phyloP scores from a whole-genome alignment of 2,888 invertebrate genomes.

The Diogma glabrata region DNA sequence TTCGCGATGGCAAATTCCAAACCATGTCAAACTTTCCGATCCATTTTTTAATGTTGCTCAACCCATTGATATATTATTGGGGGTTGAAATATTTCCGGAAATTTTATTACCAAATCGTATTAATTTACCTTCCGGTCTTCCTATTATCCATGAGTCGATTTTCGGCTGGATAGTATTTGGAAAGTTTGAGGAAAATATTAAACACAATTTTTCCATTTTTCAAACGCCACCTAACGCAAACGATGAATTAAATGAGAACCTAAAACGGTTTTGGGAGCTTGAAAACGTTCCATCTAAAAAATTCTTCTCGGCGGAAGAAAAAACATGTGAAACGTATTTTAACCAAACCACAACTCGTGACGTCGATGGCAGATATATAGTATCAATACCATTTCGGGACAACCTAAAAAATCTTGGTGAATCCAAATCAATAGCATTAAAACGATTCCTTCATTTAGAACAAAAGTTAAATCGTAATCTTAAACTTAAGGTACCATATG shows the following conservation, averaged over 20 bases:
- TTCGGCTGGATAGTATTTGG: not conserved
- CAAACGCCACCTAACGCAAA: no score
- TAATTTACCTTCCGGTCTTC: not conserved
- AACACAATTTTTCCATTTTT: no score
- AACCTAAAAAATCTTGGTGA: not conserved
- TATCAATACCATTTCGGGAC: not conserved
- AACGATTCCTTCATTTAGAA: not conserved
- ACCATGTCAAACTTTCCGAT: not conserved
- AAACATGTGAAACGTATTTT: not conserved
- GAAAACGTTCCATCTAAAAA: not conserved
- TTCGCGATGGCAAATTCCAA: not conserved
- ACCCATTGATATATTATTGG: not conserved
- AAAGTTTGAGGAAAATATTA: not conserved
- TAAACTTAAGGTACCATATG: conserved; percentile 9
- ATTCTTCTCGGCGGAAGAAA: not conserved
- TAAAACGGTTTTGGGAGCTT: not conserved
- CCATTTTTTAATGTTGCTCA: not conserved
- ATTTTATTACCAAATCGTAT: not conserved
- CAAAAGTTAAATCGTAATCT: not conserved
- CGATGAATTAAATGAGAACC: no score
- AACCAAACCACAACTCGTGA: not conserved
- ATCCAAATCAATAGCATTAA: not conserved
- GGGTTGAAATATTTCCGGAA: not conserved
- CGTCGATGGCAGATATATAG: not conserved
- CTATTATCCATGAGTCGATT: not conserved